phyloP scores from a whole-genome alignment of 1,140 invertebrate species.

The Pygmarrhopalites habei region DNA sequence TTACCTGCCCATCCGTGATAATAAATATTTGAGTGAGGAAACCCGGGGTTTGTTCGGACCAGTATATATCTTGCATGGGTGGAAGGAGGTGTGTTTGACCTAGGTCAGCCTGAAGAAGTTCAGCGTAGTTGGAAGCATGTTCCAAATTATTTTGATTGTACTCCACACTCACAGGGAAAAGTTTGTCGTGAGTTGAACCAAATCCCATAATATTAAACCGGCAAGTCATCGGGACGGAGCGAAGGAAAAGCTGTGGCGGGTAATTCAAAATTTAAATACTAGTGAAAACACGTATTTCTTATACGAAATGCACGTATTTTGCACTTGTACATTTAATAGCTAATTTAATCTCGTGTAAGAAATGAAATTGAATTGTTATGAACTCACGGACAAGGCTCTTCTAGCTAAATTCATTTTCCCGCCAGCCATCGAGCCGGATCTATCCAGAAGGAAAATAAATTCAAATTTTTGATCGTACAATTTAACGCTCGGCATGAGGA shows the following conservation, averaged over 20 bases:
- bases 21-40: constrained; percentile 43
- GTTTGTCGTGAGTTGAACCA: constrained; percentile 15
- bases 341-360: neutral
- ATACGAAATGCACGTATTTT: neutral
- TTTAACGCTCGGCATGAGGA: constrained; percentile 32
- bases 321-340: neutral
- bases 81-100: too few relatives aligned
- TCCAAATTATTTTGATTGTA: constrained; percentile 29
- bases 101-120: too few relatives aligned
- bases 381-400: constrained; percentile 39
- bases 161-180: constrained; percentile 24
- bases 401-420: constrained; percentile 40
- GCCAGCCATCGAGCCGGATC: too few relatives aligned
- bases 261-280: too few relatives aligned
- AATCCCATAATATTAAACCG: constrained; percentile 37
- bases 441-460: constrained; percentile 41
- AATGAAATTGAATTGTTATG: neutral
- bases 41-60: constrained; percentile 34
- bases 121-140: constrained; percentile 12
- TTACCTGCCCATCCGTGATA: constrained; percentile 44
- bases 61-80: too few relatives aligned
- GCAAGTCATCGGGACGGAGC: constrained; percentile 30
- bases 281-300: neutral
- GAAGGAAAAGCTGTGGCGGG: constrained; percentile 36
- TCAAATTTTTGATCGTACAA: constrained; percentile 39